Base-by-base conservation (phyloP, 2,797 vertebrate species). In the Aeoliscus strigatus region DNA sequence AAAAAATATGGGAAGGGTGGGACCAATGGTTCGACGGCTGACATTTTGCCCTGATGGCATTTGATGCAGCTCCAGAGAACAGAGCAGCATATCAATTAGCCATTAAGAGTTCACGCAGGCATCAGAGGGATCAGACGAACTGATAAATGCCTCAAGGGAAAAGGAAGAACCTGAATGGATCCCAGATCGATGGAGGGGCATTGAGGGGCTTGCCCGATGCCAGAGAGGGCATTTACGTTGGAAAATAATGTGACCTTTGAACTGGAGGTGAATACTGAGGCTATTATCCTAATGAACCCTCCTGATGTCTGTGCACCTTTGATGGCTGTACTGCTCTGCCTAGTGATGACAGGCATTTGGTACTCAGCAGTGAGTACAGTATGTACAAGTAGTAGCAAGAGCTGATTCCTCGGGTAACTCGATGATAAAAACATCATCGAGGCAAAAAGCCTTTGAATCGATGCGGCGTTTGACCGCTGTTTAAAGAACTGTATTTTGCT, bases 21-120 rank as follows among this genome's bases (percentile, higher is more conserved):
- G 8, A 56, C 57, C 39, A 35, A 35, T 44, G 35, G 45, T 45
- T 69, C 61, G 31, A 52, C 52, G 57, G 60, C 51, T 81, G 76
- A 78, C 69, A 77, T 78, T 75, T 68, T 77, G 60, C 74, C 68
- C 72, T 48, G 54, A 49, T 58, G 67, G 68, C 65, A 75, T 73
- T 46, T 79, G 66, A 75, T 74, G 55, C 62, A 65, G 70, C 76
- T 79, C 66, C 30, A 48, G 66, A 74, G 70, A 81, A 75, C 60
- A 75, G 70, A 55, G 45, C 57, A 75, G 80, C 73, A 81, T 83
- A 80, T 88, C 82, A 88, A 87, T 86, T 83, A 81, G 78, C 58
- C 59, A 80, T 84, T 81, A 80, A 70, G 63, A 77, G 70, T 82
- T 81, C 81, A 71, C 65, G 66, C 51, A 66, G 79, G 86, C 82